These are phyloP conservation scores for Vidua macroura DNA, from an alignment of 2,113 vertebrate species.

Conservation along the genomic window DNA sequence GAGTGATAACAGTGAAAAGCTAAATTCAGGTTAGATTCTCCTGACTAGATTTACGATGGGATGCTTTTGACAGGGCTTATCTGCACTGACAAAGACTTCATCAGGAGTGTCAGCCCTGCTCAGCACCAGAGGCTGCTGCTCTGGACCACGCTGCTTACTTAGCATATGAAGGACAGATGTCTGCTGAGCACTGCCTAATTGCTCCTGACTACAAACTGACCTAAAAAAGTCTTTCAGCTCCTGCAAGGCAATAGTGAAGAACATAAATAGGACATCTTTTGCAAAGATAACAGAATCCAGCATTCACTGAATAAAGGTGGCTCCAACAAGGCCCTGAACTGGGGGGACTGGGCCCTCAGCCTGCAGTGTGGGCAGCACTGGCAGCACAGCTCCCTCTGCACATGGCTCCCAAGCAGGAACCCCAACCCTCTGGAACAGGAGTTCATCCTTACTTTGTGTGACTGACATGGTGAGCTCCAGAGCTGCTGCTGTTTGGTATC, in stretches of 20 bases:
- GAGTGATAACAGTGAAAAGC: background rate
- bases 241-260: slow-evolving; percentile 7
- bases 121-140: slow-evolving; percentile 5
- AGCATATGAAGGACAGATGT: slow-evolving; percentile 56
- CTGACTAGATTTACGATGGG: background rate
- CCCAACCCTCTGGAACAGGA: background rate
- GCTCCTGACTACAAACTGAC: slow-evolving; percentile 56
- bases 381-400: background rate
- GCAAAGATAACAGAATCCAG: slow-evolving; percentile 25
- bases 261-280: slow-evolving; percentile 23
- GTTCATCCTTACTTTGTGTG: background rate
- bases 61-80: slow-evolving; percentile 13
- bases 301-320: background rate
- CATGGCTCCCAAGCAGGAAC: background rate
- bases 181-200: slow-evolving; percentile 32
- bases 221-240: slow-evolving; percentile 56
- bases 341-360: background rate
- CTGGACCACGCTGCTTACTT: slow-evolving; percentile 34
- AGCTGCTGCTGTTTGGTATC: background rate
- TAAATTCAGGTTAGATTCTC: background rate
- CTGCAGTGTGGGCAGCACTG: background rate
- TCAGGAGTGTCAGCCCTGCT: background rate
- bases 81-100: slow-evolving; percentile 32
- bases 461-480: background rate
- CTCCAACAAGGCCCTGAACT: background rate